phyloP scores from a whole-genome alignment of 2,888 invertebrate species.

The Leptogaster cylindrica region DNA sequence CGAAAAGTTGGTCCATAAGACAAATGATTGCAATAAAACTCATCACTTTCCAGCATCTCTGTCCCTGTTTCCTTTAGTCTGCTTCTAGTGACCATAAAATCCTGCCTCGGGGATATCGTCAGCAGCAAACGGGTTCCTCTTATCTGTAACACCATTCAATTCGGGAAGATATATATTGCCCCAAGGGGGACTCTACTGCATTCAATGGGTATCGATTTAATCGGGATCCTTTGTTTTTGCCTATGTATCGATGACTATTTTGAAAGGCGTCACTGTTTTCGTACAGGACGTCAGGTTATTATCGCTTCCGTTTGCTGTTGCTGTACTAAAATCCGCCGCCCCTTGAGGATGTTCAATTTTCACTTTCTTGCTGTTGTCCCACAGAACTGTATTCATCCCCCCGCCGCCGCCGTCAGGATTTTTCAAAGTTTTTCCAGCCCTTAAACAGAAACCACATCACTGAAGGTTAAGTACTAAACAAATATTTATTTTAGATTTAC shows the following conservation, averaged over 20 bases:
- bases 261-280: slow-evolving; percentile 12
- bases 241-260: slow-evolving; percentile 19
- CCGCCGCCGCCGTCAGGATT: no score
- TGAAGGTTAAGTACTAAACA: no score
- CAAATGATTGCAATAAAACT: slow-evolving; percentile 32
- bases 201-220: slow-evolving; percentile 32
- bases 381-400: no score
- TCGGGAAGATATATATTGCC: slow-evolving; percentile 12
- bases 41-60: slow-evolving; percentile 26
- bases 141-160: slow-evolving; percentile 11
- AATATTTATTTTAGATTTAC: no score
- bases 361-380: no score
- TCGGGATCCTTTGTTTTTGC: slow-evolving; percentile 11
- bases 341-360: no score
- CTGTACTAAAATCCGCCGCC: no score
- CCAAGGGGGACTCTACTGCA: slow-evolving; percentile 11
- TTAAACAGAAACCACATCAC: no score
- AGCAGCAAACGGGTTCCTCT: slow-evolving; percentile 13
- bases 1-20: slow-evolving; percentile 12
- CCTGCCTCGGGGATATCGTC: slow-evolving; percentile 18
- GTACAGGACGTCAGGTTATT: not conserved
- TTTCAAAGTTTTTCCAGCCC: no score
- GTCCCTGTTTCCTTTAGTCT: slow-evolving; percentile 30
- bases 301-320: not conserved
- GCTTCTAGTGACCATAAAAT: slow-evolving; percentile 22